phyloP scores from a whole-genome alignment of 2,888 invertebrate genomes.

The Bimastos eiseni region DNA sequence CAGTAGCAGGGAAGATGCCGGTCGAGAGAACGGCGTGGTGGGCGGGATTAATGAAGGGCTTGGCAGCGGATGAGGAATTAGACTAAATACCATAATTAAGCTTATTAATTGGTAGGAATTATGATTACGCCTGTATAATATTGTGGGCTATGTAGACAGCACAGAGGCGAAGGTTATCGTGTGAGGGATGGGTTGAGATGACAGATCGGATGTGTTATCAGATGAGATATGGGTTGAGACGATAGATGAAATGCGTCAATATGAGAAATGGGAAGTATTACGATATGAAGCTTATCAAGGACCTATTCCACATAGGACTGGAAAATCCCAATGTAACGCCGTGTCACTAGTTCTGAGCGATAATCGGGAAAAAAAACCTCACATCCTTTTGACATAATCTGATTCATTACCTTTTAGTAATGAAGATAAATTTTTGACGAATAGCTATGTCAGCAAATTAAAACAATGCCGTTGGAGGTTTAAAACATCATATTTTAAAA shows the following conservation, averaged over 20 bases:
- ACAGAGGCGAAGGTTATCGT: neutral
- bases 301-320: too few relatives aligned
- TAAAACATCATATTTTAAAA: too few relatives aligned
- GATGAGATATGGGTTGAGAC: neutral
- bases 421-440: too few relatives aligned
- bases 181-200: neutral
- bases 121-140: neutral
- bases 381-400: too few relatives aligned
- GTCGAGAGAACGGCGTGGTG: neutral
- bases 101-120: neutral
- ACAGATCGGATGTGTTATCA: neutral
- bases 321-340: too few relatives aligned
- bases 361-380: too few relatives aligned
- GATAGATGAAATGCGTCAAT: neutral
- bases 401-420: too few relatives aligned
- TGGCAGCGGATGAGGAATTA: neutral
- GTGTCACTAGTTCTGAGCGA: too few relatives aligned
- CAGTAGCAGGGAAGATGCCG: neutral
- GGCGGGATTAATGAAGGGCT: neutral
- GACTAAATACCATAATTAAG: neutral
- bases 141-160: too few relatives aligned
- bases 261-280: neutral
- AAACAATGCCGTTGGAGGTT: too few relatives aligned
- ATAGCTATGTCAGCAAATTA: too few relatives aligned
- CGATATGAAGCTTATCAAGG: too few relatives aligned